Conservation (phyloP, 2,888 invertebrate species). For the Folsomia manolachei region DNA sequence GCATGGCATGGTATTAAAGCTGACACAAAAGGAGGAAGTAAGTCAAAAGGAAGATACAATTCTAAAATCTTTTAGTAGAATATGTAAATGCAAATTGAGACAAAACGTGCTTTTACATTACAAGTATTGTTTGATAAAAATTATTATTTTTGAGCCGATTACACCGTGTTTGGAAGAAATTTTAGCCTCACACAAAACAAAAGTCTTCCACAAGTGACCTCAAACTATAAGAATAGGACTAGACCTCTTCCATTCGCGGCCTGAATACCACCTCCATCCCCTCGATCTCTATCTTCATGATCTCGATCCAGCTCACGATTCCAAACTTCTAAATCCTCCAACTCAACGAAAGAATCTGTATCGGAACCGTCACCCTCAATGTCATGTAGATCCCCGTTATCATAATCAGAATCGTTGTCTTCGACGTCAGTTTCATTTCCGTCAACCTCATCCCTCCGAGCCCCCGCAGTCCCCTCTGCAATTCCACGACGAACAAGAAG, state of each 20-base stretch:
- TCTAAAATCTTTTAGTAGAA: no score
- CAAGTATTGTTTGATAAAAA: no score
- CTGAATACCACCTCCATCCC: conserved; percentile 22
- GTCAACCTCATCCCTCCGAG: conserved; percentile 11
- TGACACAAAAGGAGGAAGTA: not conserved
- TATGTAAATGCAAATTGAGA: not conserved
- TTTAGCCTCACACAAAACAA: not conserved
- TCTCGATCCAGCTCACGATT: conserved; percentile 27
- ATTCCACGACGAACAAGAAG: conserved; percentile 8
- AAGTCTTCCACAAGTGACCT: no score
- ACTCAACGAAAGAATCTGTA: conserved; percentile 15
- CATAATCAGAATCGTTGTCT: conserved; percentile 5
- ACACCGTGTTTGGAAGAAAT: not conserved
- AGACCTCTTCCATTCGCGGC: conserved; percentile 28
- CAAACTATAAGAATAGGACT: conserved; percentile 36
- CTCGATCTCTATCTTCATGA: conserved; percentile 22
- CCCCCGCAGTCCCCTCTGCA: not conserved
- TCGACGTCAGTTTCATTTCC: conserved; percentile 20
- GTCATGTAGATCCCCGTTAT: not conserved
- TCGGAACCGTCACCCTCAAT: conserved; percentile 28
- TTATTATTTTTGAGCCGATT: not conserved
- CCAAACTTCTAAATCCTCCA: conserved; percentile 20
- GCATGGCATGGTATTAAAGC: no score
- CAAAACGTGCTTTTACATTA: not conserved
- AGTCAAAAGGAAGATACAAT: not conserved